Evolutionary conservation across 2,113 vertebrate species (phyloP).

Genomic region (Ptilorrhoa leucosticta): DNA sequence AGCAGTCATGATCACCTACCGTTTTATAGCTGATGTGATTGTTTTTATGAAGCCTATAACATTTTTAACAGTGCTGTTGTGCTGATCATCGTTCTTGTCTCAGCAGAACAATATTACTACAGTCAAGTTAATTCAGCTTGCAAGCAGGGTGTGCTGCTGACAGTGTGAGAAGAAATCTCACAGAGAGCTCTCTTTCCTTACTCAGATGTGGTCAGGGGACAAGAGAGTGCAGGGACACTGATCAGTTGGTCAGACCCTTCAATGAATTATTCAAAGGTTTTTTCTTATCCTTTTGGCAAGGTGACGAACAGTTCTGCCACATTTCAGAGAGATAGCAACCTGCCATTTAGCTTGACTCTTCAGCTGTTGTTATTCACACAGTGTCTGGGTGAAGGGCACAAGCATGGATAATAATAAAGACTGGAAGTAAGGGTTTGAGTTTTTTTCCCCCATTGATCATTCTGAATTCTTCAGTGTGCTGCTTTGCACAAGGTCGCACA

Average conservation of each 20-base stretch:
- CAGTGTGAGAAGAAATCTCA: slow-evolving; percentile 1
- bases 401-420: not conserved
- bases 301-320: not conserved
- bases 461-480: not conserved
- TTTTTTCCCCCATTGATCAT: not conserved
- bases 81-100: slow-evolving; percentile 62
- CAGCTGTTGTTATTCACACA: not conserved
- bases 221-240: not conserved
- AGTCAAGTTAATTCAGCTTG: slow-evolving; percentile 56
- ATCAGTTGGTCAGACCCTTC: not conserved
- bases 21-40: slow-evolving; percentile 73
- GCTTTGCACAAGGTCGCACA: not conserved
- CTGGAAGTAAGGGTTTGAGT: not conserved
- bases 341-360: slow-evolving; percentile 36
- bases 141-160: slow-evolving; percentile 4
- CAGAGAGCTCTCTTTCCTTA: not conserved
- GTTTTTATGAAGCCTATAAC: slow-evolving; percentile 73
- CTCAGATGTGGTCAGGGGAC: not conserved
- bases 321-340: not conserved
- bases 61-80: slow-evolving; percentile 61
- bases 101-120: slow-evolving; percentile 63
- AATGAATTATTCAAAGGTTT: slow-evolving; percentile 45
- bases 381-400: not conserved
- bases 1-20: slow-evolving; percentile 69
- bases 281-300: slow-evolving; percentile 3